phyloP scores from a whole-genome alignment of 2,113 vertebrate species.

The Campylomormyrus tamandua region DNA sequence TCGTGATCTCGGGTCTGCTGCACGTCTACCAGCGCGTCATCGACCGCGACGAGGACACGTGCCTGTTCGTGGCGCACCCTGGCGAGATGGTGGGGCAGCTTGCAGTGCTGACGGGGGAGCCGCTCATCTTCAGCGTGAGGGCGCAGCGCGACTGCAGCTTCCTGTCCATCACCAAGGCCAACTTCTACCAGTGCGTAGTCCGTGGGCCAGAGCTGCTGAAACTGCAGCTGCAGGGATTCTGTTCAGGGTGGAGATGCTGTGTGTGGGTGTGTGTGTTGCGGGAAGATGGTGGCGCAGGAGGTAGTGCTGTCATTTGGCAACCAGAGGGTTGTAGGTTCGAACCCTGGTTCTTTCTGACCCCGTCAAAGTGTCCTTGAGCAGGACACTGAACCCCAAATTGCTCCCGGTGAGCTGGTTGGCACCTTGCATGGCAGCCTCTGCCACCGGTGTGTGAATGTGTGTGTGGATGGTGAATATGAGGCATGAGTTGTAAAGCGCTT shows the following conservation, averaged over 20 bases:
- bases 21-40: slow-evolving; percentile 86
- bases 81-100: slow-evolving; percentile 91
- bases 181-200: slow-evolving; percentile 85
- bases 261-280: background rate
- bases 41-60: slow-evolving; percentile 78
- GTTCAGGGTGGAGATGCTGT: background rate
- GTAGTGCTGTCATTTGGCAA: no score
- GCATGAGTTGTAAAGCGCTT: no score
- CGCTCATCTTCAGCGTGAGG: slow-evolving; percentile 84
- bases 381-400: no score
- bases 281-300: no score
- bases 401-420: no score
- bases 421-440: no score
- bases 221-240: background rate
- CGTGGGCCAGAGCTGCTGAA: background rate
- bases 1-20: slow-evolving; percentile 81
- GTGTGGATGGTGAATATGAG: no score
- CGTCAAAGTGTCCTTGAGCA: no score
- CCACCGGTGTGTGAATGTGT: background rate
- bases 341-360: no score
- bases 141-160: slow-evolving; percentile 84
- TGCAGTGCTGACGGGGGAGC: slow-evolving; percentile 86
- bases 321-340: no score
- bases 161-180: slow-evolving; percentile 83
- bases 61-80: slow-evolving; percentile 80